Evolutionary conservation across 1,140 invertebrate genomes (phyloP).

Genomic region (Heliconius melpomene): DNA sequence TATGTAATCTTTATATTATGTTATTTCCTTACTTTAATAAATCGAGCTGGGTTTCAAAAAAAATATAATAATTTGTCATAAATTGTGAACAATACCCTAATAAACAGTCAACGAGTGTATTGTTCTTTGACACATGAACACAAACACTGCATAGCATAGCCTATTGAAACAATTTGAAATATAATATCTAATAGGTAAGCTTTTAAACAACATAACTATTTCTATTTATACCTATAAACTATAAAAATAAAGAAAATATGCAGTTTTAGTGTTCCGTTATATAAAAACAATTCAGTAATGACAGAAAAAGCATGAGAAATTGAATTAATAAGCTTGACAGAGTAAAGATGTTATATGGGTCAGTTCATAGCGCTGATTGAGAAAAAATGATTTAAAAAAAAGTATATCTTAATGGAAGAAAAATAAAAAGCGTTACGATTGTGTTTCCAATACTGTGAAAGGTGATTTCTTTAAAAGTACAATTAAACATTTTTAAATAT

Average conservation of each 20-base stretch:
- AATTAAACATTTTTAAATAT: too few relatives aligned
- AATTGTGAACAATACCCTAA: slow-evolving; percentile 59
- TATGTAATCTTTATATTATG: too few relatives aligned
- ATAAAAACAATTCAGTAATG: slow-evolving; percentile 16
- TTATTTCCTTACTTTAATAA: neutral
- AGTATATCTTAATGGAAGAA: neutral
- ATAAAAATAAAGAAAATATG: neutral
- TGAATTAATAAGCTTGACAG: slow-evolving; percentile 63
- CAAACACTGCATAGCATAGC: slow-evolving; percentile 40
- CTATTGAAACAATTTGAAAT: slow-evolving; percentile 26
- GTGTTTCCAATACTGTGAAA: slow-evolving; percentile 49
- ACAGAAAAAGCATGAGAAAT: slow-evolving; percentile 51
- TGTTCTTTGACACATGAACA: slow-evolving; percentile 56
- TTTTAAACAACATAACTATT: neutral
- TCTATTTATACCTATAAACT: neutral
- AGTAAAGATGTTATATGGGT: slow-evolving; percentile 22
- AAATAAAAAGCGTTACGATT: slow-evolving; percentile 56
- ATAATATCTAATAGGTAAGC: slow-evolving; percentile 12
- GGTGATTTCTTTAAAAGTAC: neutral
- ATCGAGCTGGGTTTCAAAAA: neutral
- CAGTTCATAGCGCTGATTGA: neutral
- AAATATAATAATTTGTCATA: slow-evolving; percentile 31
- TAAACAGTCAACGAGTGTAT: slow-evolving; percentile 69
- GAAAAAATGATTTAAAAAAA: neutral
- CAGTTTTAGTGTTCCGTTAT: slow-evolving; percentile 35